Conservation (phyloP, 2,888 invertebrate species). For the Pristionchus maxplancki region DNA sequence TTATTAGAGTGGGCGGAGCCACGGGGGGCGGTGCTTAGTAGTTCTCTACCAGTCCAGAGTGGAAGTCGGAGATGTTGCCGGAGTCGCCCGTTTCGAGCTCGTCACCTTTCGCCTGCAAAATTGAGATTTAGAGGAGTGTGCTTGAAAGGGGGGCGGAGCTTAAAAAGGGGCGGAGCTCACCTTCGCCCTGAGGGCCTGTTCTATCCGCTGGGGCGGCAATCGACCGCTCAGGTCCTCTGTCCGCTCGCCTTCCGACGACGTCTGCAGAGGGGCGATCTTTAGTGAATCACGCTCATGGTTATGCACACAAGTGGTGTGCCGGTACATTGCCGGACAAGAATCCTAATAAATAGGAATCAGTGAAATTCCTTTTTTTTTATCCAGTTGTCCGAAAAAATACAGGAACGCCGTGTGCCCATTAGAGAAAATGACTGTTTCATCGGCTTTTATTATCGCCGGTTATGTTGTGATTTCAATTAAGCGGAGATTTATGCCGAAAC, state of each 20-base stretch:
- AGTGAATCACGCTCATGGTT: not conserved
- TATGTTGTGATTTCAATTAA: not conserved
- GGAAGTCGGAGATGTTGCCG: conserved; percentile 46
- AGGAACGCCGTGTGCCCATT: too few species aligned
- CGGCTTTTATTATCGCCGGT: not conserved
- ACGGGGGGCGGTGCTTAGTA: conserved; percentile 34
- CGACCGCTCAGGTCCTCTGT: not conserved
- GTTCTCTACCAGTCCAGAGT: conserved; percentile 49
- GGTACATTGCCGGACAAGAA: not conserved
- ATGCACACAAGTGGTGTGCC: not conserved
- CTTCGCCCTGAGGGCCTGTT: conserved; percentile 27
- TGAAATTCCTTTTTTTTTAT: too few species aligned
- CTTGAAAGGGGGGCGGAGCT: not conserved
- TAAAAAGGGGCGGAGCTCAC: conserved; percentile 4
- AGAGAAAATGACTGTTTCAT: too few species aligned
- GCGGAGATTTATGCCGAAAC: not conserved
- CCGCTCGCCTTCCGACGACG: conserved; percentile 34
- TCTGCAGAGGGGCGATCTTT: conserved; percentile 12
- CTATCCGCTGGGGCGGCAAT: conserved; percentile 26
- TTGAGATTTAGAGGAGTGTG: not conserved
- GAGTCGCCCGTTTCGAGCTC: conserved; percentile 47
- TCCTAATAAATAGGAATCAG: not conserved
- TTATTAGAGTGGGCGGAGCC: conserved; percentile 7
- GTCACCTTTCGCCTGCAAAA: conserved; percentile 47
- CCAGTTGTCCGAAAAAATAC: too few species aligned